Conservation (phyloP, 2,888 invertebrate genomes). For the Netelia fuscicornis region DNA sequence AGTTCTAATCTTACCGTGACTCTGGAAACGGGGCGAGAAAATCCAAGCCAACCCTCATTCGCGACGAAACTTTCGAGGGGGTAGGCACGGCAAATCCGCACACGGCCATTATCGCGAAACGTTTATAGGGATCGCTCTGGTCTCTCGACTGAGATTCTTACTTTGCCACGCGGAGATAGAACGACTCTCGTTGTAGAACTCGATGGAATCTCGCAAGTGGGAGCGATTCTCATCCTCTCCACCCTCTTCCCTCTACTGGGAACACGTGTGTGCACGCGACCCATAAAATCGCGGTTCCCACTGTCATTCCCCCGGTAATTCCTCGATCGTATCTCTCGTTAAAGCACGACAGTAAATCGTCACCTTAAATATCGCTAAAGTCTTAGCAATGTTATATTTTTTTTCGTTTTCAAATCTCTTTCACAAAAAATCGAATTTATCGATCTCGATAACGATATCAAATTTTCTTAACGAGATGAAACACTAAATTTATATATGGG, state of each 20-base stretch:
- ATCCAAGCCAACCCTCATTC: slow-evolving; percentile 3
- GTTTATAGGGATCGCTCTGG: slow-evolving; percentile 22
- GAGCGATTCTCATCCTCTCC: not conserved
- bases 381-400: too few species aligned
- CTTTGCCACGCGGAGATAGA: not conserved
- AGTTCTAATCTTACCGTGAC: slow-evolving; percentile 30
- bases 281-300: slow-evolving; percentile 65
- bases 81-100: slow-evolving; percentile 17
- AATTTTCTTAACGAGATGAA: too few species aligned
- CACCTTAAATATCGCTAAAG: too few species aligned
- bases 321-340: not conserved
- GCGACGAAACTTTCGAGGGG: slow-evolving; percentile 19
- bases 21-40: slow-evolving; percentile 19
- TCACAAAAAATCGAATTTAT: too few species aligned
- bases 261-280: slow-evolving; percentile 30
- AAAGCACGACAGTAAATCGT: not conserved
- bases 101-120: slow-evolving; percentile 32
- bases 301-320: not conserved
- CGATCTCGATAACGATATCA: too few species aligned
- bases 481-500: too few species aligned
- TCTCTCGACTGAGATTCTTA: slow-evolving; percentile 4
- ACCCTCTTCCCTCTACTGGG: not conserved
- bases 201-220: slow-evolving; percentile 62
- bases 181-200: not conserved
- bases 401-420: too few species aligned